A percentile compares a stretch with the other conserved stretches of the same genome.
Evolutionary conservation across 1,140 invertebrate species (phyloP).

Genomic region (Sycophila sp.): DNA sequence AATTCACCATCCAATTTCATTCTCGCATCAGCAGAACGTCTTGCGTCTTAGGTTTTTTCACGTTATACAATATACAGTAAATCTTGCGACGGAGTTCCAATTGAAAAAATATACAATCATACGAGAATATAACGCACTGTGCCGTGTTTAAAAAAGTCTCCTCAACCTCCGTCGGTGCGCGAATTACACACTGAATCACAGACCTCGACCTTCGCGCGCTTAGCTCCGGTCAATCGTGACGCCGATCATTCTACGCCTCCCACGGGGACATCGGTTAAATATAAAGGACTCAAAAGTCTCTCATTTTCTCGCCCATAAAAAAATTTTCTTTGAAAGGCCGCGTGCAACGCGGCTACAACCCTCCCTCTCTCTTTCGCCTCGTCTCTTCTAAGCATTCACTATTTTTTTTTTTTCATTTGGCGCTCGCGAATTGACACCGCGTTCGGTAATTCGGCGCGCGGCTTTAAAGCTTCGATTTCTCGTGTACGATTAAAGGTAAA

Average conservation of each 20-base stretch:
- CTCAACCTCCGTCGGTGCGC: background rate
- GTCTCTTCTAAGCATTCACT: background rate
- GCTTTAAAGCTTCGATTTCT: background rate
- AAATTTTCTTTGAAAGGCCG: conserved; percentile 1
- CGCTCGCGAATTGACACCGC: background rate
- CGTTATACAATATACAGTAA: conserved; percentile 17
- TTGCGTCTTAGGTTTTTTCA: conserved; percentile 7
- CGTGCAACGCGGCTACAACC: conserved; percentile 1
- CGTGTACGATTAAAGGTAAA: background rate
- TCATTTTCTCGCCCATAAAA: conserved; percentile 1
- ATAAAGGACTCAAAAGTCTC: background rate
- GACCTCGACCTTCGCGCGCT: conserved; percentile 10
- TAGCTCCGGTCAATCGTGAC: conserved; percentile 19
- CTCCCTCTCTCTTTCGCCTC: background rate
- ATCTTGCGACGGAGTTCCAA: conserved; percentile 13
- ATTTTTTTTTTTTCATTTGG: background rate
- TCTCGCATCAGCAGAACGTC: too few species aligned
- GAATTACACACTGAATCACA: conserved; percentile 30
- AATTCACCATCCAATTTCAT: too few species aligned
- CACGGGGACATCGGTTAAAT: background rate
- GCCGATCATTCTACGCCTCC: background rate
- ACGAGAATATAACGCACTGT: conserved; percentile 2
- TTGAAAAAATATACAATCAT: conserved; percentile 32
- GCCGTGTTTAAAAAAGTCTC: too few species aligned
- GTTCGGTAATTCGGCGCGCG: background rate